Conservation (phyloP, 2,888 invertebrate genomes). For the Galerucella pusilla region DNA sequence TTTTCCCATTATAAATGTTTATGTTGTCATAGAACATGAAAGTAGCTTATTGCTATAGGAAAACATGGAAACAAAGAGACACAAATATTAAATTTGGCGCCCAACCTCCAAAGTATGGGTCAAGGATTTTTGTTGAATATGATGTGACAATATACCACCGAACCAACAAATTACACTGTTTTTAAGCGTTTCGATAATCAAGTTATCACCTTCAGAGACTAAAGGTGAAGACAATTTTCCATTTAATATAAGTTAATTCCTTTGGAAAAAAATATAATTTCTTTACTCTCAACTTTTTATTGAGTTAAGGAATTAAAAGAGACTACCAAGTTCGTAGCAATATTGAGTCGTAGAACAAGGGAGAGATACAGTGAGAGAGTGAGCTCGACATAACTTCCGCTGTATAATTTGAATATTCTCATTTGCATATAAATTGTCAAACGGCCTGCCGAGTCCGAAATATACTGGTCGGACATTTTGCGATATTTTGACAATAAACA, state of each 20-base stretch:
- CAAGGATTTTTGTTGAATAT: too few relatives aligned
- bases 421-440: conserved; percentile 59
- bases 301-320: conserved; percentile 21
- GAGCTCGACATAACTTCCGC: conserved; percentile 32
- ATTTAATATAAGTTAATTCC: too few relatives aligned
- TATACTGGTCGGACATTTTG: conserved; percentile 41
- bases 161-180: too few relatives aligned
- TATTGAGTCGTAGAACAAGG: not conserved
- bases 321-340: conserved; percentile 22
- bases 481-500: conserved; percentile 45
- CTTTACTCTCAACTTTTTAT: too few relatives aligned
- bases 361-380: not conserved
- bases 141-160: too few relatives aligned
- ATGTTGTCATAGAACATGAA: not conserved
- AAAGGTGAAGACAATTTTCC: too few relatives aligned
- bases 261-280: too few relatives aligned
- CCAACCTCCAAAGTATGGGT: too few relatives aligned
- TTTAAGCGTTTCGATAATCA: too few relatives aligned
- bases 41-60: not conserved
- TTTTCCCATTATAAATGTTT: not conserved
- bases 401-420: conserved; percentile 54
- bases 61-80: not conserved
- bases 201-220: too few relatives aligned
- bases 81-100: too few relatives aligned
- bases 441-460: conserved; percentile 42